Evolutionary conservation across 2,113 vertebrate species (phyloP).

Genomic region (Leptobrachium ailaonicum): DNA sequence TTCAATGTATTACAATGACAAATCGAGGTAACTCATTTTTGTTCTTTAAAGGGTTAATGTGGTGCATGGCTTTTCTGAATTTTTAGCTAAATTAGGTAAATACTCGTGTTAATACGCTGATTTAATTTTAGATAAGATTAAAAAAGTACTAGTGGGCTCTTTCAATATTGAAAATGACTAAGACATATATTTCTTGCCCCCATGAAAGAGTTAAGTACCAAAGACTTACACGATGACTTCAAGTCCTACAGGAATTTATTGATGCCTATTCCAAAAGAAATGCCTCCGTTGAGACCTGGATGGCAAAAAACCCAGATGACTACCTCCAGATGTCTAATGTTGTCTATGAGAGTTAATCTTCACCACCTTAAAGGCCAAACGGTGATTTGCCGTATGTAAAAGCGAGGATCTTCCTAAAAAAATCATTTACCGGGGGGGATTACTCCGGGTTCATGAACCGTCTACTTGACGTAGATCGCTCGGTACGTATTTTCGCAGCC

Average conservation of each 20-base stretch:
- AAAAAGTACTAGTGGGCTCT: too few species aligned
- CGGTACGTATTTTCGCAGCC: neutral
- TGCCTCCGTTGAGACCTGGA: neutral
- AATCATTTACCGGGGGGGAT: slow-evolving; percentile 3
- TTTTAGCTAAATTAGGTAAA: too few species aligned
- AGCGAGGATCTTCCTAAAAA: neutral
- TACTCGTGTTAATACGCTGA: too few species aligned
- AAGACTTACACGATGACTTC: neutral
- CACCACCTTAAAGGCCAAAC: slow-evolving; percentile 15
- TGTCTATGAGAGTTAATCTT: slow-evolving; percentile 21
- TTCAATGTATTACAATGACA: too few species aligned
- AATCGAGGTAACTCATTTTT: too few species aligned
- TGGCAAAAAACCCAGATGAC: neutral
- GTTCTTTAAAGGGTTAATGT: too few species aligned
- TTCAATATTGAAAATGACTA: too few species aligned
- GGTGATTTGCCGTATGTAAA: slow-evolving; percentile 23
- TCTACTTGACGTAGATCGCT: neutral
- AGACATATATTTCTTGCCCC: too few species aligned
- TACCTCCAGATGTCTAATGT: slow-evolving; percentile 14
- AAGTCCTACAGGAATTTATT: neutral
- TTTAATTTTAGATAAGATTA: too few species aligned
- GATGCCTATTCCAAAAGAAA: neutral
- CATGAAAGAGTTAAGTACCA: too few species aligned
- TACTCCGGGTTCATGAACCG: neutral
- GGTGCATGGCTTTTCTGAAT: too few species aligned